Conservation (phyloP, 1,140 invertebrate genomes). For the Arion vulgaris region DNA sequence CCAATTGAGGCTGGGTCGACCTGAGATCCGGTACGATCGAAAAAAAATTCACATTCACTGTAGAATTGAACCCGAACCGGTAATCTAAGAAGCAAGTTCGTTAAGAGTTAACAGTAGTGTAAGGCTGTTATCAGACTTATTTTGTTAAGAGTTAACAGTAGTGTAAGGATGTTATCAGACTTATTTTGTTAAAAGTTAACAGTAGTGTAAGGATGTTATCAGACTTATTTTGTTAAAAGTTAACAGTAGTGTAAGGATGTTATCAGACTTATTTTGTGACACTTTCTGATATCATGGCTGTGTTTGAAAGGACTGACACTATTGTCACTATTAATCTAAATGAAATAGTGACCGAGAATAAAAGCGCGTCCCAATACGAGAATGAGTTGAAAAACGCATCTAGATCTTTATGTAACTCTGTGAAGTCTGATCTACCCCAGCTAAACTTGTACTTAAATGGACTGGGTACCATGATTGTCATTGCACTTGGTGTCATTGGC, state of each 20-base stretch:
- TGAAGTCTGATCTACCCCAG: background rate
- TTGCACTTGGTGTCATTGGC: constrained; percentile 88
- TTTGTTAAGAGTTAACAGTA: too few species aligned
- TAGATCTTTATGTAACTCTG: background rate
- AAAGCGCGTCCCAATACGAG: background rate
- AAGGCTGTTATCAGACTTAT: too few species aligned
- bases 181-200: too few species aligned
- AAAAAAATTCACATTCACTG: too few species aligned
- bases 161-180: too few species aligned
- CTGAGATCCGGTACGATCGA: too few species aligned
- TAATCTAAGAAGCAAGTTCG: too few species aligned
- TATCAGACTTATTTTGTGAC: background rate
- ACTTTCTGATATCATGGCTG: background rate
- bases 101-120: too few species aligned
- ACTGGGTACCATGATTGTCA: constrained; percentile 86
- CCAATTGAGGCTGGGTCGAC: too few species aligned
- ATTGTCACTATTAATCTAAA: background rate
- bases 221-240: background rate
- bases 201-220: background rate
- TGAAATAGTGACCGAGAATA: background rate
- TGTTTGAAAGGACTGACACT: background rate
- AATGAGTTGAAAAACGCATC: background rate
- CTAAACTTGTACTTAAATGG: constrained; percentile 74
- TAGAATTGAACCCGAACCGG: too few species aligned
- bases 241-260: background rate